Conservation (phyloP, 2,888 invertebrate species). For the Pediacus dermestoides region DNA sequence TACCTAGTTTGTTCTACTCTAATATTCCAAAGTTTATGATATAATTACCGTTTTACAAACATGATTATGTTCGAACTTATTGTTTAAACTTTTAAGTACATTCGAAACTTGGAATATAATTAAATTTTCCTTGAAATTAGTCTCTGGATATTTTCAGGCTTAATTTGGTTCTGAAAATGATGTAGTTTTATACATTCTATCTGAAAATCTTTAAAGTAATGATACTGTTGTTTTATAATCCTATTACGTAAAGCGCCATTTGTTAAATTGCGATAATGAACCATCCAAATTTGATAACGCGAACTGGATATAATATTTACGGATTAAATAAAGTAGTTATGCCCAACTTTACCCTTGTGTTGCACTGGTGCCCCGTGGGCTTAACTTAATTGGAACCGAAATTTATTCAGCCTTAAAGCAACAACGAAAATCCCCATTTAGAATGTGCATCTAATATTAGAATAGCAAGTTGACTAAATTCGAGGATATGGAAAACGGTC, state of each 20-base stretch:
- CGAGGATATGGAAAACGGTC: constrained; percentile 2
- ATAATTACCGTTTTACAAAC: too few relatives aligned
- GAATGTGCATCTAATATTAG: constrained; percentile 27
- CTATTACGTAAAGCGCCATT: constrained; percentile 43
- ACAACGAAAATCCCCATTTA: constrained; percentile 31
- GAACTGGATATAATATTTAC: constrained; percentile 45
- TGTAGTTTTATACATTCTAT: too few relatives aligned
- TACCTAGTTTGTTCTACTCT: too few relatives aligned
- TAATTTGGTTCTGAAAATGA: too few relatives aligned
- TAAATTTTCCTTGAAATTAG: too few relatives aligned
- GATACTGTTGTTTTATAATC: constrained; percentile 30
- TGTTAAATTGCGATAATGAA: constrained; percentile 50
- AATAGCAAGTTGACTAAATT: neutral
- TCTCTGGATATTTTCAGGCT: too few relatives aligned
- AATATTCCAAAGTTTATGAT: too few relatives aligned
- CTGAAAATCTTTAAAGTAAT: constrained; percentile 11
- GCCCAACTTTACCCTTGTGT: constrained; percentile 41
- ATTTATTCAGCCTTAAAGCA: constrained; percentile 43
- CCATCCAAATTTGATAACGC: constrained; percentile 49
- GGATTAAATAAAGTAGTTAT: constrained; percentile 46
- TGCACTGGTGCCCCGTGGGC: constrained; percentile 40
- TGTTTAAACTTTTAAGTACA: too few relatives aligned
- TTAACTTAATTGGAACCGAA: constrained; percentile 44
- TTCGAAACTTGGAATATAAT: too few relatives aligned
- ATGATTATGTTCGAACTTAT: too few relatives aligned